These are phyloP conservation scores for Scleropages formosus DNA, from an alignment of 2,797 vertebrate species.

Conservation along the genomic window DNA sequence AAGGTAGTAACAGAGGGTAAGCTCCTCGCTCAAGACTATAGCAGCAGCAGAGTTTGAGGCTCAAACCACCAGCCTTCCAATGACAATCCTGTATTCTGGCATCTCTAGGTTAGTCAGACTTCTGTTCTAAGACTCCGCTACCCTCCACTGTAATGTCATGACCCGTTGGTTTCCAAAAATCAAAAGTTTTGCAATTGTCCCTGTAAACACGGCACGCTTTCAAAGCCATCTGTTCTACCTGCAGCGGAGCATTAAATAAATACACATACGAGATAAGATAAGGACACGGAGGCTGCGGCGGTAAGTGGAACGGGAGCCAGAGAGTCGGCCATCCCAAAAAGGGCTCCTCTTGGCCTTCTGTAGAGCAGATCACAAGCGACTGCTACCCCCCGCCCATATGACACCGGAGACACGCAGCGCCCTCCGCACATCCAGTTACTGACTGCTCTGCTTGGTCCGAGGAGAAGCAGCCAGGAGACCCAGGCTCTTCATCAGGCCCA, in stretches of 20 bases:
- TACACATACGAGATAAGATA: slow-evolving; percentile 53
- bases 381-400: not conserved
- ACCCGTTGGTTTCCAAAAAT: slow-evolving; percentile 43
- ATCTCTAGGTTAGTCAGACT: no score
- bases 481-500: not conserved
- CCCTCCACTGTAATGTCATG: not conserved
- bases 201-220: slow-evolving; percentile 37
- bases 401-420: not conserved
- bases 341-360: slow-evolving; percentile 30
- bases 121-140: not conserved
- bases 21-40: no score
- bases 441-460: not conserved
- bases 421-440: not conserved
- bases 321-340: not conserved
- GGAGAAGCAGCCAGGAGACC: not conserved
- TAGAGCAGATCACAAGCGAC: slow-evolving; percentile 1
- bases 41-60: no score
- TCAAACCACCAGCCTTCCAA: no score
- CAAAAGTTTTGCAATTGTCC: slow-evolving; percentile 34
- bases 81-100: no score
- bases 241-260: slow-evolving; percentile 46
- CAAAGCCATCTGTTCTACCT: slow-evolving; percentile 32
- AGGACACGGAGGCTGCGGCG: slow-evolving; percentile 41
- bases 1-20: no score
- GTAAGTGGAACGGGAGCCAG: slow-evolving; percentile 8